These are phyloP conservation scores for Papilio protenor DNA, from an alignment of 2,888 invertebrate genomes.

Conservation along the genomic window DNA sequence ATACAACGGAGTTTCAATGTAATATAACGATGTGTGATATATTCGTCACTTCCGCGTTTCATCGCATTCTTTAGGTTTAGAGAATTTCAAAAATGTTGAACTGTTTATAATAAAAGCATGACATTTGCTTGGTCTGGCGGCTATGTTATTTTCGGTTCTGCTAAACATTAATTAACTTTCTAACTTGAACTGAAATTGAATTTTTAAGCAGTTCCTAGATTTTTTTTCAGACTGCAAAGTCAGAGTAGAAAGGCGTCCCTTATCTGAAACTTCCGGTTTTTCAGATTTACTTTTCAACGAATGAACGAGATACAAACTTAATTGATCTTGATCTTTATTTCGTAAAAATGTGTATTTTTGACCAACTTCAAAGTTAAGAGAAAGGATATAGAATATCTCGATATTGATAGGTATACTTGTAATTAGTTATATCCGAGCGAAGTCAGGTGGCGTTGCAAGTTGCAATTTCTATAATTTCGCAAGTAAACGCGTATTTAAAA, in stretches of 20 bases:
- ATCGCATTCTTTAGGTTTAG: neutral
- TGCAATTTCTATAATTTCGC: neutral
- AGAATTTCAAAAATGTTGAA: neutral
- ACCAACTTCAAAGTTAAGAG: neutral
- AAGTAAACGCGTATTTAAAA: neutral
- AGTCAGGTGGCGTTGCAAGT: neutral
- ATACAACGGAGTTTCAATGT: neutral
- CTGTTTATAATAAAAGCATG: neutral
- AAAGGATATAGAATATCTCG: neutral
- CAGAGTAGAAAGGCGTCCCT: neutral
- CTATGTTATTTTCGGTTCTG: neutral
- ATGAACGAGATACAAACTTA: neutral
- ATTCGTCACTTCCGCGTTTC: neutral
- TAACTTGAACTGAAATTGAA: neutral
- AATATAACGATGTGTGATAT: neutral
- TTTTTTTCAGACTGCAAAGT: neutral
- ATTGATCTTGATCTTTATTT: neutral
- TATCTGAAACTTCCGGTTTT: neutral
- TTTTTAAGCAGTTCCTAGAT: neutral
- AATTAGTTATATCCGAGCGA: neutral
- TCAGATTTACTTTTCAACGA: neutral
- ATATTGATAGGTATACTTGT: neutral
- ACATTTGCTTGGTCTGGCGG: neutral
- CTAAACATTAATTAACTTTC: slow-evolving; percentile 5
- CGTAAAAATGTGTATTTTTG: neutral